Evolutionary conservation across 1,140 invertebrate genomes (phyloP), one percentile per base, ranked within the genome.

Genomic region (Drosophila seguyi): DNA sequence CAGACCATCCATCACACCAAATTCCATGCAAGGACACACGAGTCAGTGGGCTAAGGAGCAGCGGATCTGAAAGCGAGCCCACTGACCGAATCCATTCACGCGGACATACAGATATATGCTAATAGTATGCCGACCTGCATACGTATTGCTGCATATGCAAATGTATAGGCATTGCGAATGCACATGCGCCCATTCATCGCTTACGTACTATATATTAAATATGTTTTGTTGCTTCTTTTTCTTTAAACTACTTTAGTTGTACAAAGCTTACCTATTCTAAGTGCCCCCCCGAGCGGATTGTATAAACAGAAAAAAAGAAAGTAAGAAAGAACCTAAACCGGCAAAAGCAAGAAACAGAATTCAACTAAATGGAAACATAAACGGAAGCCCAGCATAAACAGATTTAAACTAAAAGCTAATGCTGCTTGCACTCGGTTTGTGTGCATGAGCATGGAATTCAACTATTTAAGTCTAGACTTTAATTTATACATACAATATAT

Each of bases 211-310:
- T 55, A 60, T 66, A 73, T 69, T 62, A 62, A 79, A 83, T 60
- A 75, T 69, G 47, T 78, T 87, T 87, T 80, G 84, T 87, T 87
- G 84, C 80, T 87, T 84, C 79, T 87, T 83, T 87, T 83, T 74
- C 87, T 87, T 84, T 79, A 73, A 82, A 79, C 71, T 87, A 87
- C 50, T 90, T 90, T 90, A 90, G 85, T 90, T 90, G 85, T 90
- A 90, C 78, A 90, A 90, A 90, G 69, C 85, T 85, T 85, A 73
- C 52, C 55, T 67, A 59, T 53, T 79, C 55, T 67, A 79, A 79
- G 75, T 77, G 59, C 55, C 72, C 74, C 55, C 72, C 74, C 34
- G 25, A 42, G 52, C 50, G 60, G 69, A 79, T 65, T 90, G 84
- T 90, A 88, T 80, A 88, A 76, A 84, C 45, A 47, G 45, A 47